phyloP scores from a whole-genome alignment of 2,888 invertebrate species.

The Lordiphosa andalusiaca region DNA sequence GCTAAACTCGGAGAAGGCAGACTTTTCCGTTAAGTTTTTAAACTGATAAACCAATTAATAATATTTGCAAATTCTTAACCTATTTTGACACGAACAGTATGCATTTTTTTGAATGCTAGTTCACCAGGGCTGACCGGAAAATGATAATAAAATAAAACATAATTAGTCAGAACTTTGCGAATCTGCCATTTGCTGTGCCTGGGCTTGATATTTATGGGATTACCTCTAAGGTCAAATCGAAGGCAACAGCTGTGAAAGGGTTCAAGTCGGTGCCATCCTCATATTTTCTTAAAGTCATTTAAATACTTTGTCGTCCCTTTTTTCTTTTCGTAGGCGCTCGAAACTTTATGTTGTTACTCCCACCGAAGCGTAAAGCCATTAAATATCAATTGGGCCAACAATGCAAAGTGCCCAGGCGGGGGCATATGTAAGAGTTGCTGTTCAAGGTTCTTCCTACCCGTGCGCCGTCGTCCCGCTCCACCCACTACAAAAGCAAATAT shows the following conservation, averaged over 20 bases:
- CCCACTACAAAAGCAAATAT: slow-evolving; percentile 8
- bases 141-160: too few species aligned
- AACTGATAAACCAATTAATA: too few species aligned
- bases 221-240: slow-evolving; percentile 21
- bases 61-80: too few species aligned
- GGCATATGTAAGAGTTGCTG: slow-evolving; percentile 22
- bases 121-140: too few species aligned
- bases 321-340: slow-evolving; percentile 27
- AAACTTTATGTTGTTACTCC: slow-evolving; percentile 47
- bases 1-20: too few species aligned
- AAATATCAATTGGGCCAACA: slow-evolving; percentile 63
- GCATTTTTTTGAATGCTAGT: too few species aligned
- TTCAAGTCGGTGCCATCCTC: neutral
- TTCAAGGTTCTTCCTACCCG: slow-evolving; percentile 9
- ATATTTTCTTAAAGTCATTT: slow-evolving; percentile 36
- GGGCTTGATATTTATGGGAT: slow-evolving; percentile 38
- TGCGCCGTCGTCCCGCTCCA: neutral
- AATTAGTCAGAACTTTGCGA: slow-evolving; percentile 45
- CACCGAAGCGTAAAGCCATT: slow-evolving; percentile 51
- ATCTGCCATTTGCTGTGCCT: slow-evolving; percentile 15
- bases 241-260: slow-evolving; percentile 10
- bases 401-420: slow-evolving; percentile 45
- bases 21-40: too few species aligned
- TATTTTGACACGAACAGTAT: too few species aligned
- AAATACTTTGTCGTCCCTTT: slow-evolving; percentile 42